Base-by-base conservation (phyloP, 2,113 vertebrate species). In the Chrysemys picta region DNA sequence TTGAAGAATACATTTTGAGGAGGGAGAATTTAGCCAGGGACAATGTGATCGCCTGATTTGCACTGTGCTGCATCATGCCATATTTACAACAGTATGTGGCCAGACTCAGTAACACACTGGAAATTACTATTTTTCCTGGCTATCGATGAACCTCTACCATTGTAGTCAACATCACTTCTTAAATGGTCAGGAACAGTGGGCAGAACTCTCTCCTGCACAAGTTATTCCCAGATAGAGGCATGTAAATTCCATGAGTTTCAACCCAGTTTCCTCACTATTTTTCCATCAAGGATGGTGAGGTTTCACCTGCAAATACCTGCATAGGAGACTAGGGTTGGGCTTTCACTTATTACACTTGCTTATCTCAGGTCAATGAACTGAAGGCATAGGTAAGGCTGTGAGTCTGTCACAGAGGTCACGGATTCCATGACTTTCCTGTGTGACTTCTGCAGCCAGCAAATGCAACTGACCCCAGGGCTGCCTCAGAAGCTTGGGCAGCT, bases 81-180 rank as follows among this genome's bases (percentile, higher is more conserved):
- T 69, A 52, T 69, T 91, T 83, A 82, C 24, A 65, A 21, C 42
- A 45, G 2, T 47, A n/a, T 4, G 21, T 3, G 53, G 25, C 49
- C 24, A 91, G 47, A 93, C 45, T 88, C 13, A 85, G 52, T 49
- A 87, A 42, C 19, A 27, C 86, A 94, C 27, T 90, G 76, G 57
- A 93, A 94, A 69, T 76, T 38, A 69, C 65, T 16, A 29, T 88
- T 90, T 91, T 31, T 87, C 25, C 14, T 86, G 53, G 5, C 88
- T 83, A 10, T 59, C 85, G 52, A 13, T 79, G 93, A 72, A 21
- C 22, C 9, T 75, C 38, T 75, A 38, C 38, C 38, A 5, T 75
- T 42, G 38, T 75, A 10, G 21, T 42, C 22, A 75, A 24, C 19
- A 42, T 45, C 72, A 25, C 22, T 38, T 75, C 72, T 24, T 75